Evolutionary conservation across 2,888 invertebrate species (phyloP), one percentile per base, ranked within the genome.

Genomic region (Entomobrya proxima): DNA sequence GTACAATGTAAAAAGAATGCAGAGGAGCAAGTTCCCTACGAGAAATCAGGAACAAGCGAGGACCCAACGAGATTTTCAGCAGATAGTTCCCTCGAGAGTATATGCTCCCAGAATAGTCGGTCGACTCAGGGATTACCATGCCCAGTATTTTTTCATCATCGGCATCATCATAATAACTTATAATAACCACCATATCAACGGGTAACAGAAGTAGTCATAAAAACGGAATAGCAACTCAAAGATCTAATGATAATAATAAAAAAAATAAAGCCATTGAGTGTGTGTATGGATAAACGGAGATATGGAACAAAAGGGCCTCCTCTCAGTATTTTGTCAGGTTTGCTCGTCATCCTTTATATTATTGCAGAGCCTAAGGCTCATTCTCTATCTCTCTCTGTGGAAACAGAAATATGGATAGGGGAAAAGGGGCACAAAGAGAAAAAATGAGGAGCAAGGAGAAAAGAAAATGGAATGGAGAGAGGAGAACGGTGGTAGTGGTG

Each of bases 251-350:
- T 40, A 9, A 47, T 13, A 35, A 3, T 27, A 58, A 21, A 5
- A 35, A 47, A 21, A 35, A 35, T 35, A n/a, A 15, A 79, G 13
- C n/a, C 64, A 11, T 18, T 78, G 50, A 52, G 55, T 76, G 58
- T 21, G 37, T 44, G 61, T 61, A n/a, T 40, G 1, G 32, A 61
- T 74, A 67, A 47, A 75, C 7, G 50, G 15, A 50, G 24, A 58
- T n/a, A 37, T 9, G 69, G 80, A 86, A 86, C 85, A 80, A 67
- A 61, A 86, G 69, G 85, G 75, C 74, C 64, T 80, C 75, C 72
- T 72, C 50, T 47, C 50, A 69, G 40, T 64, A 85, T 85, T 78
- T 72, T 85, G 78, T 79, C 78, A 85, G 83, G 72, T 79, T 84
- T 40, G 52, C 61, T 61, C 72, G 27, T 58, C 47, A 6, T 75